These are phyloP conservation scores for Catostylus mosaicus DNA, from an alignment of 30 jellyfish, hydroid and myxozoan species.

Conservation along the genomic window DNA sequence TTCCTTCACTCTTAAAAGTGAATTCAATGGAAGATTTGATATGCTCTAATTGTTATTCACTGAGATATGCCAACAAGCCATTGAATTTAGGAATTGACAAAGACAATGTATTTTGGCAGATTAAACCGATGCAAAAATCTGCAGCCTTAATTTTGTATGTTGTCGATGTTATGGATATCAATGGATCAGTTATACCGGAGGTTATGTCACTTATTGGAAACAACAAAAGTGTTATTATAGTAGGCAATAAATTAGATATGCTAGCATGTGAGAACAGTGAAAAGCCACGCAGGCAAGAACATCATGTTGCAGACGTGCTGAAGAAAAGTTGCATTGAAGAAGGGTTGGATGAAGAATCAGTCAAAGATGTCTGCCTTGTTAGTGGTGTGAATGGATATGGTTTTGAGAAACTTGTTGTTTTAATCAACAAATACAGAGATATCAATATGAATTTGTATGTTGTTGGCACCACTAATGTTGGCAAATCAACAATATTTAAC, in stretches of 20 bases:
- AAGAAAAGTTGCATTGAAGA: conserved; percentile 41
- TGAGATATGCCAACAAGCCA: conserved; percentile 41
- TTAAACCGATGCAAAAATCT: conserved; percentile 42
- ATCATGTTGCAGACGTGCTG: conserved; percentile 42
- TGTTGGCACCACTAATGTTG: conserved; percentile 87
- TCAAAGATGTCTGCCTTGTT: conserved; percentile 84
- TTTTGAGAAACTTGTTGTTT: conserved; percentile 56
- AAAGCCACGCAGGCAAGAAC: conserved; percentile 72
- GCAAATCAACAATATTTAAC: conserved; percentile 84
- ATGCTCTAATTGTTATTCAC: conserved; percentile 69
- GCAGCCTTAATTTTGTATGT: conserved; percentile 81
- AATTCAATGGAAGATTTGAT: conserved; percentile 37
- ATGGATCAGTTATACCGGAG: conserved; percentile 69
- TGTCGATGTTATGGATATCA: conserved; percentile 80
- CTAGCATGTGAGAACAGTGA: conserved; percentile 64
- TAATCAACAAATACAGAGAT: conserved; percentile 79
- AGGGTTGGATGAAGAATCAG: conserved; percentile 50
- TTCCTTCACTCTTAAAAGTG: conserved; percentile 31
- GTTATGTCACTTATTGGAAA: conserved; percentile 67
- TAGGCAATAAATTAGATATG: conserved; percentile 87
- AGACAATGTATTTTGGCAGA: conserved; percentile 57
- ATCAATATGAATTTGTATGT: conserved; percentile 73
- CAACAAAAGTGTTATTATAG: conserved; percentile 63
- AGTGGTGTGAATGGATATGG: conserved; percentile 92
- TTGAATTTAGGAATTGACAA: conserved; percentile 19